Base-by-base conservation (phyloP, 1,140 invertebrate species). In the Drosophila nigrodunni region DNA sequence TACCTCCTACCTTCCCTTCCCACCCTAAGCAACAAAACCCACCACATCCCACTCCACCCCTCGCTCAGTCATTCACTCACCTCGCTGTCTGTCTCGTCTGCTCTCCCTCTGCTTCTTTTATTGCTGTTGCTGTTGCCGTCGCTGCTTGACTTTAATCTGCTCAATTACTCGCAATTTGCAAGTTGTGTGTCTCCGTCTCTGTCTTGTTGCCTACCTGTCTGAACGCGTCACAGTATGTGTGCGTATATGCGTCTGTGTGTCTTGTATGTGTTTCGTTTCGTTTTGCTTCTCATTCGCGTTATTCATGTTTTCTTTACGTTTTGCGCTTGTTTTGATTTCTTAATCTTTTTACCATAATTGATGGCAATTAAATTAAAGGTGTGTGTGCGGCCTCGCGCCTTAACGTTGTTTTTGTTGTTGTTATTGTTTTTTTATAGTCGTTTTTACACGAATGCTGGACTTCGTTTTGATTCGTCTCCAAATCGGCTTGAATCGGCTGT, bases 111-210 rank as follows among this genome's bases (percentile, higher is more conserved):
- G 58, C 70, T 57, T 43, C 52, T 65, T 30, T 30, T 30, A 6
- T 30, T 30, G 25, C 25, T 30, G 25, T 30, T 30, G 25, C 25
- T 72, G 66, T 71, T 21, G 18, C 18, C 18, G 44, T 37, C 18
- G 65, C 72, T 90, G 82, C 87, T 90, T 91, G 82, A 90, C 82
- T 87, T 90, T 90, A 90, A 90, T 90, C 87, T 90, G 79, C 87
- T 87, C 87, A 90, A 90, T 90, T 90, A 90, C 87, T 91, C 80
- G 82, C 80, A 90, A 90, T 90, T 91, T 90, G 87, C 82, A 90
- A 90, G 75, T 90, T 87, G 75, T 74, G 54, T 74, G 54, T 69
- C 61, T 54, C 41, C 44, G 71, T 78, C 55, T 62, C 52, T 54
- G 67, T 60, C 43, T 35, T 46, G 21, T 47, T 67, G 64, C 64